Percentiles rank a stretch among this genome's conserved stretches.
phyloP scores from a whole-genome alignment of 2,113 vertebrate genomes.

The Campylorhamphus procurvoides region DNA sequence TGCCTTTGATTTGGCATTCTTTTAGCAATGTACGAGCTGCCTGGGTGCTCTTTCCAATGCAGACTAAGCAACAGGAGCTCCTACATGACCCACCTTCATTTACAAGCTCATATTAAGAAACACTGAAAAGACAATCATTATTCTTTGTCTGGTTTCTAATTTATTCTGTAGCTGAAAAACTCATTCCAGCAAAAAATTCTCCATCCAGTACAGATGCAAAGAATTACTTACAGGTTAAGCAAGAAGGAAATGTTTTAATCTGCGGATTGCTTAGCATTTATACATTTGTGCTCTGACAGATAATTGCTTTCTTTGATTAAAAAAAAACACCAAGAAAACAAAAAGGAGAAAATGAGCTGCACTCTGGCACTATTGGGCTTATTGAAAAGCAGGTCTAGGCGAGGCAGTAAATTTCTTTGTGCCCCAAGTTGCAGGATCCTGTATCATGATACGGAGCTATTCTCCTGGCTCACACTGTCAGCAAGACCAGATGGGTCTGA shows the following conservation, averaged over 20 bases:
- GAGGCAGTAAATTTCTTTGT: background rate
- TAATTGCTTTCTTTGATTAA: background rate
- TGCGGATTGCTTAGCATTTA: background rate
- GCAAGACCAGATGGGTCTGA: constrained; percentile 63
- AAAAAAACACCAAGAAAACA: background rate
- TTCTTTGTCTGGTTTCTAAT: constrained; percentile 54
- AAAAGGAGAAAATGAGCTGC: background rate
- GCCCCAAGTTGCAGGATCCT: constrained; percentile 23
- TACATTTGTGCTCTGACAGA: background rate
- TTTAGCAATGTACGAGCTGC: background rate
- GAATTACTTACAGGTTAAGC: background rate
- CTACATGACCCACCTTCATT: background rate
- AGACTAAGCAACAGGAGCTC: background rate
- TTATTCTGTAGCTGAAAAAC: constrained; percentile 24
- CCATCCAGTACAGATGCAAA: background rate
- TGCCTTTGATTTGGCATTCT: constrained; percentile 42
- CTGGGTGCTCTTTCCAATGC: background rate
- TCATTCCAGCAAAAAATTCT: background rate
- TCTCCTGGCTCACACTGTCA: constrained; percentile 47
- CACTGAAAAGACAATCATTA: constrained; percentile 28
- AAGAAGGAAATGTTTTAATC: background rate
- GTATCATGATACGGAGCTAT: constrained; percentile 23
- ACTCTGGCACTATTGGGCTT: background rate
- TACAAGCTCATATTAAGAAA: background rate
- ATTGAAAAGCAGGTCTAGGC: background rate